A percentile compares a stretch with the other conserved stretches of the same genome.
Evolutionary conservation across 2,797 vertebrate genomes (phyloP).

Genomic region (Danio jaintianensis): DNA sequence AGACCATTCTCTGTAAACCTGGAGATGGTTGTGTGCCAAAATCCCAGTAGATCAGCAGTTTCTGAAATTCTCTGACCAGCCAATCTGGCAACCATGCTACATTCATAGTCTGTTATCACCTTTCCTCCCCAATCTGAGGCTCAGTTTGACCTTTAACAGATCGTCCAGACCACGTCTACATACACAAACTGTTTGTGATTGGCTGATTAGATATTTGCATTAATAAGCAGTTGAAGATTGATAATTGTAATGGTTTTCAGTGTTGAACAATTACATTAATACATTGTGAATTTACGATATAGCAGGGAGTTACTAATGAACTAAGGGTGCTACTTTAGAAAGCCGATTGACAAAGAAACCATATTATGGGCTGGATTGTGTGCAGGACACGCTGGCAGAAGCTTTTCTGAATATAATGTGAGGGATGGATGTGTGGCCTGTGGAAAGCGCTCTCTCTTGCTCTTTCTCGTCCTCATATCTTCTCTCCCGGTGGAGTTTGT

Average conservation of each 20-base stretch:
- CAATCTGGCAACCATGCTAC: too few relatives aligned
- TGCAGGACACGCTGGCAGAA: not conserved
- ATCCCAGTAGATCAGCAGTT: too few relatives aligned
- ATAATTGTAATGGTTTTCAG: not conserved
- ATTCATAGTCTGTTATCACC: too few relatives aligned
- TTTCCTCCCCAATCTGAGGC: too few relatives aligned
- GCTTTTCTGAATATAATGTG: not conserved
- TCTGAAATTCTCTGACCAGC: too few relatives aligned
- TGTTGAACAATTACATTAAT: not conserved
- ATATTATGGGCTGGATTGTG: not conserved
- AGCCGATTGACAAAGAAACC: not conserved
- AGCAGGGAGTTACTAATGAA: not conserved
- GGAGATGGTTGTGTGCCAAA: too few relatives aligned
- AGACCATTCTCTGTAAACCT: too few relatives aligned
- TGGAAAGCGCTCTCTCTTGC: conserved; percentile 32
- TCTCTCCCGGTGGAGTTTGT: conserved; percentile 22
- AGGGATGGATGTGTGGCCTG: not conserved
- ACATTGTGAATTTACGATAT: not conserved
- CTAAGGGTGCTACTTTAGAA: not conserved
- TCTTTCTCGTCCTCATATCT: conserved; percentile 9
- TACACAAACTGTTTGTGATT: too few relatives aligned
- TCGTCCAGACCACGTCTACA: too few relatives aligned
- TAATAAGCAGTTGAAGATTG: too few relatives aligned
- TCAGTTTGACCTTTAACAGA: too few relatives aligned
- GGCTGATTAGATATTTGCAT: too few relatives aligned